Percentiles rank a stretch among this genome's conserved stretches.
Evolutionary conservation across 2,113 vertebrate genomes (phyloP).

Genomic region (Myrmecophaga tridactyla): DNA sequence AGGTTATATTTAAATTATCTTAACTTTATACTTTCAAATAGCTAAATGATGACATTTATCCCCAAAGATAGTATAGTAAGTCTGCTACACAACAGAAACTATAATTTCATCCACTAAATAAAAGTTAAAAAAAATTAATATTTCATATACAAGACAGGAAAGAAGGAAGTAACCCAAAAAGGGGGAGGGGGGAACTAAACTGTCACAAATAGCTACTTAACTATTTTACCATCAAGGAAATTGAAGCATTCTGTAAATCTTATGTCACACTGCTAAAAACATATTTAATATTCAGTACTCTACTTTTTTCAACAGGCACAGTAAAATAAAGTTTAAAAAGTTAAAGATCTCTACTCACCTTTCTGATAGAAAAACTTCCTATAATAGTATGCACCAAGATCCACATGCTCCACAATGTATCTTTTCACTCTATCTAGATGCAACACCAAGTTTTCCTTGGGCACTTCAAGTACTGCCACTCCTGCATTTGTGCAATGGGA

Average conservation of each 20-base stretch:
- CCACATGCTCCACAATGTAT: constrained; percentile 95
- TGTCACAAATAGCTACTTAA: neutral
- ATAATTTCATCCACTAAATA: neutral
- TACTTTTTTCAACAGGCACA: neutral
- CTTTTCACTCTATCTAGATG: constrained; percentile 92
- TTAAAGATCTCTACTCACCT: constrained; percentile 81
- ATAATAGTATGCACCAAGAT: constrained; percentile 95
- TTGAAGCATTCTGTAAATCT: neutral
- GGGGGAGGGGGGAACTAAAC: neutral
- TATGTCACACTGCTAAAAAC: neutral
- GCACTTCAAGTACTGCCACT: constrained; percentile 94
- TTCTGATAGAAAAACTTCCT: constrained; percentile 95
- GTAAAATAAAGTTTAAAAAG: neutral
- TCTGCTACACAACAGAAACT: neutral
- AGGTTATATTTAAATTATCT: neutral
- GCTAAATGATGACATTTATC: neutral
- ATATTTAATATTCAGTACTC: neutral
- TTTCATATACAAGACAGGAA: constrained; percentile 22
- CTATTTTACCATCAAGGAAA: neutral
- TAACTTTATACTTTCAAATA: neutral
- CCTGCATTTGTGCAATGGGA: constrained; percentile 96
- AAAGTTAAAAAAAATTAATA: neutral
- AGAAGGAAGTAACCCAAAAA: neutral
- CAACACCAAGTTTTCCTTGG: constrained; percentile 90
- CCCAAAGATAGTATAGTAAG: neutral